Percentiles rank a stretch among this genome's conserved stretches.
phyloP scores from a whole-genome alignment of 1,140 invertebrate genomes.

The Drosophila teissieri region DNA sequence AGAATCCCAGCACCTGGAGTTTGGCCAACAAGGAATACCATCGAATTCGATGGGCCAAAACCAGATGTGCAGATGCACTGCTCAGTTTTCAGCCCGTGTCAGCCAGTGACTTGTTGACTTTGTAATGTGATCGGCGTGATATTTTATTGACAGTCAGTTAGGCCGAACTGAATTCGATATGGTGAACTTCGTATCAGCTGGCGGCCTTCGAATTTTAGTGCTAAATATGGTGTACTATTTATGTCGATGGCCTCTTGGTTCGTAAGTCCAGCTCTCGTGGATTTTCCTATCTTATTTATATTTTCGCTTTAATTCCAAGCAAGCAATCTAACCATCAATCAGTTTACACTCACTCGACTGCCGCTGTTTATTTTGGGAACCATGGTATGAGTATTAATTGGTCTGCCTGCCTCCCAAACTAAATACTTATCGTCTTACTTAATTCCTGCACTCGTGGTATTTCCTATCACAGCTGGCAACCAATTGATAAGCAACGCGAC shows the following conservation, averaged over 20 bases:
- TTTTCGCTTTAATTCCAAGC: conserved; percentile 1
- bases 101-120: background rate
- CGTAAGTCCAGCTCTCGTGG: background rate
- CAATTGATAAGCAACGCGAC: conserved; percentile 5
- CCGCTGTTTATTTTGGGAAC: conserved; percentile 8
- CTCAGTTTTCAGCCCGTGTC: background rate
- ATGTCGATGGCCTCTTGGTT: background rate
- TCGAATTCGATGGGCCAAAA: background rate
- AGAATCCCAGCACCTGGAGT: background rate
- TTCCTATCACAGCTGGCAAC: conserved; percentile 30
- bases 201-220: background rate
- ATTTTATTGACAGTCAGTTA: background rate
- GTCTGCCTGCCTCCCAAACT: too few relatives aligned
- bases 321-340: conserved; percentile 2
- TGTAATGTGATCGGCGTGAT: background rate
- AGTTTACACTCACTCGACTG: background rate
- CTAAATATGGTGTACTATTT: too few relatives aligned
- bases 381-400: too few relatives aligned
- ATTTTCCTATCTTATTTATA: conserved; percentile 12
- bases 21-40: background rate
- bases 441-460: conserved; percentile 7
- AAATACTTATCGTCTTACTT: conserved; percentile 6
- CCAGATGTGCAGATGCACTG: too few relatives aligned
- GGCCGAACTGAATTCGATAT: conserved; percentile 1
- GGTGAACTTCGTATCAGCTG: background rate